Conservation (phyloP, 2,113 vertebrate species). For the Oreamnos americanus region DNA sequence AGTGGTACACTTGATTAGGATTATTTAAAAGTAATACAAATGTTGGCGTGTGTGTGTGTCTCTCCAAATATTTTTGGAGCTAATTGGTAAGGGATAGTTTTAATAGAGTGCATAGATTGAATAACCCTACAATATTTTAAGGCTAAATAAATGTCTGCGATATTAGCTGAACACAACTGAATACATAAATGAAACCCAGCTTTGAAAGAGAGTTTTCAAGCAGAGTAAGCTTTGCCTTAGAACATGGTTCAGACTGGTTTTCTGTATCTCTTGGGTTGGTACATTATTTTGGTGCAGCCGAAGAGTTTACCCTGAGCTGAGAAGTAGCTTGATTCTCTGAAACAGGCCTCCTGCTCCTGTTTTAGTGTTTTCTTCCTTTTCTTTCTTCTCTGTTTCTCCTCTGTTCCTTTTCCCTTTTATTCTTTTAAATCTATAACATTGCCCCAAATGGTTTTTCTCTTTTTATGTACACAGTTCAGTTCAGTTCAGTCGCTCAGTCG, state of each 20-base stretch:
- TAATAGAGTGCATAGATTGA: not conserved
- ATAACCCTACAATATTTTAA: not conserved
- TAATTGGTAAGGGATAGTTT: not conserved
- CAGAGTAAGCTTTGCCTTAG: not conserved
- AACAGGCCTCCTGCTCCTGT: not conserved
- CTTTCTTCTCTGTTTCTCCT: not conserved
- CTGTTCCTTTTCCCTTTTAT: not conserved
- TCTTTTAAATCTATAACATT: not conserved
- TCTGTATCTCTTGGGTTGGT: not conserved
- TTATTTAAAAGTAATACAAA: not conserved
- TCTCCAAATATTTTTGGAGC: not conserved
- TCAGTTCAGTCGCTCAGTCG: too few relatives aligned
- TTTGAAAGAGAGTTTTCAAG: slow-evolving; percentile 10
- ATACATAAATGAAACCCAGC: not conserved
- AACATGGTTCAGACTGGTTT: not conserved
- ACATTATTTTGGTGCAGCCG: not conserved
- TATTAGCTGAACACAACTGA: not conserved
- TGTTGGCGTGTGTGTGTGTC: not conserved
- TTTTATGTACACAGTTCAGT: not conserved
- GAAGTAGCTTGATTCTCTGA: not conserved
- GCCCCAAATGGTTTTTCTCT: not conserved
- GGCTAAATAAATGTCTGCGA: not conserved
- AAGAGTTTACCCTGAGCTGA: not conserved
- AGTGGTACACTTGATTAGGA: not conserved
- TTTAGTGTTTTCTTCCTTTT: not conserved